Evolutionary conservation across 2,888 invertebrate genomes (phyloP), one percentile per base, ranked within the genome.

Genomic region (Ochropleura leucogaster): DNA sequence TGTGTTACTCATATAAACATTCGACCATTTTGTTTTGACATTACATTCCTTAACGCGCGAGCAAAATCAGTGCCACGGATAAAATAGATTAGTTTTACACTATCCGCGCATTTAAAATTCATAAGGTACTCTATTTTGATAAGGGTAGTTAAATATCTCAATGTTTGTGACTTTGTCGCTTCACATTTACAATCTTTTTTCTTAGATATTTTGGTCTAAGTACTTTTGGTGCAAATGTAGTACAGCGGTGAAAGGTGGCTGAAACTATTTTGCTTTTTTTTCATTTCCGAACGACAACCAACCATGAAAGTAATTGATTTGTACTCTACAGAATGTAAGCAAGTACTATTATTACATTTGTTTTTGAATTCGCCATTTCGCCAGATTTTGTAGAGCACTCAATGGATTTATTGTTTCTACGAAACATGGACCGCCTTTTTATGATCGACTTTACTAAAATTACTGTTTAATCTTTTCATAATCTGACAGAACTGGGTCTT

Each of bases 11-110:
- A 9, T 53, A 51, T 67, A 73, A 79, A 74, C 68, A 62, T 42
- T 44, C 18, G 42, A 60, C n/a, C 18, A 57, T 57, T 68, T 79
- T 79, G 82, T 79, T 81, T 74, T 81, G 76, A 74, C 76, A 67
- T 80, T 40, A 68, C 64, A 74, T 68, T 80, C 47, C 80, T 20
- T 44, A 66, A 55, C 57, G 60, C 46, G 51, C 4, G 40, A 18
- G 51, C 30, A 12, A 47, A 64, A 47, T 64, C 60, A 47, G 68
- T 74, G 68, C 55, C 49, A 12, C 30, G 53, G n/a, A 49, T 55
- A 59, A 49, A 47, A 73, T 59, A 59, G 18, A 59, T 44, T 55
- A 4, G 66, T 62, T 79, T 42, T n/a, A 64, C 16, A 53, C 62
- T 62, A n/a, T 47, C 42, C 42, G 14, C 47, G 14, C 44, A 18